Base-by-base conservation (phyloP, 2,797 vertebrate genomes). In the Gobionotothen gibberifrons region DNA sequence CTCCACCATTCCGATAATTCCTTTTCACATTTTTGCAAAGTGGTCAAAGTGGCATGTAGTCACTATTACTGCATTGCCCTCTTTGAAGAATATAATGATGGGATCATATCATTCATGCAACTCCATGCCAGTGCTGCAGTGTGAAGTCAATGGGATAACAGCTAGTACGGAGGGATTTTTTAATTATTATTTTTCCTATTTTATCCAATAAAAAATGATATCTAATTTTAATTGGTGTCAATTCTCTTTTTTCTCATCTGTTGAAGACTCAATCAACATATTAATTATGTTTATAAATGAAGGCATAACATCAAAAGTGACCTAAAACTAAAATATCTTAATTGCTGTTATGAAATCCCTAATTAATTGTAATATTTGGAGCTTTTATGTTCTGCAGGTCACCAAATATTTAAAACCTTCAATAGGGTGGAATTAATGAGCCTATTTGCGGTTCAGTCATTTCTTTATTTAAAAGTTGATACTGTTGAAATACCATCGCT, bases 261-360 rank as follows among this genome's bases (percentile, higher is more conserved):
- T 44, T 51, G 42, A 85, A 85, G 61, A 82, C 78, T 81, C 70
- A 83, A 84, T 89, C 78, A 86, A 69, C 80, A 59, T 88, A 86
- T 87, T 90, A 89, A 91, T 90, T 87, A 81, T 85, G 61, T 75
- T 68, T 66, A 66, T 86, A 86, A 89, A 90, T 89, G 79, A 83
- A 83, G 71, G 84, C 54, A 65, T 78, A 74, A 79, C 79, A 85
- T 83, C 70, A 78, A 74, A 79, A 81, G 60, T 78, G 63, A 78
- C 80, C 80, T 76, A 79, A 89, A 89, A 84, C 83, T 51, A 63
- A 88, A 89, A 87, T 92, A 91, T 84, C 78, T 78, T 91, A 92
- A 90, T 90, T 89, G 83, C 76, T 89, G 84, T 89, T 91, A 93
- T 85, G 84, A 89, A 93, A 93, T 92, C 88, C 82, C 40, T 69